Conservation (phyloP, 2,888 invertebrate species). For the Escarpia spicata region DNA sequence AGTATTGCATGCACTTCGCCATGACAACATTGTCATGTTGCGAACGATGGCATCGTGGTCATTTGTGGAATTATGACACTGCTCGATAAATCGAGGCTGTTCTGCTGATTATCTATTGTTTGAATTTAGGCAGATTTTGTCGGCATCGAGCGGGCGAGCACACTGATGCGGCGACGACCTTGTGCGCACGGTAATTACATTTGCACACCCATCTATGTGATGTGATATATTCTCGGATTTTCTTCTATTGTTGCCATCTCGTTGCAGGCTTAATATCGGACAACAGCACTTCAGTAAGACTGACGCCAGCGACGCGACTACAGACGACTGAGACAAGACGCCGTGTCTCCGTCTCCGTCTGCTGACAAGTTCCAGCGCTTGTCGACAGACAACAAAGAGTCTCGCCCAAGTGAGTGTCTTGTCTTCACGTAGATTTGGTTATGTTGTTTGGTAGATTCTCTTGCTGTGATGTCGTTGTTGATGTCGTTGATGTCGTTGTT, state of each 20-base stretch:
- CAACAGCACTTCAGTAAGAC: neutral
- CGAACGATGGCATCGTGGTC: neutral
- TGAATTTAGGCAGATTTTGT: neutral
- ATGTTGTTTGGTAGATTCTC: neutral
- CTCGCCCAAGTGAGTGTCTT: neutral
- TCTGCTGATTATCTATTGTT: slow-evolving; percentile 13
- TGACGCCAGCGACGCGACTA: neutral
- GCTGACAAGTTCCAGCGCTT: neutral
- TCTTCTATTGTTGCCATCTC: slow-evolving; percentile 13
- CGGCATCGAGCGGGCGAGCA: neutral
- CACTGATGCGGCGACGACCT: neutral
- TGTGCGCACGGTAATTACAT: neutral
- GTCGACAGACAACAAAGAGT: neutral
- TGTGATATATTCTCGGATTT: slow-evolving; percentile 16
- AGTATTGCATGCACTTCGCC: neutral
- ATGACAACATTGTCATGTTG: neutral
- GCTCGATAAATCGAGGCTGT: neutral
- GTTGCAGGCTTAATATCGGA: slow-evolving; percentile 16
- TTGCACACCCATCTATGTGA: slow-evolving; percentile 6
- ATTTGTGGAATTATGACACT: neutral
- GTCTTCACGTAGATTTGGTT: neutral
- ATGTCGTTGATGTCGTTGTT: too few relatives aligned
- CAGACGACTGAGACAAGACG: neutral
- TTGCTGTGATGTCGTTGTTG: neutral
- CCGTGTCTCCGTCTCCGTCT: neutral